phyloP scores from a whole-genome alignment of 1,140 invertebrate genomes.

The Hydropsyche tenuis region DNA sequence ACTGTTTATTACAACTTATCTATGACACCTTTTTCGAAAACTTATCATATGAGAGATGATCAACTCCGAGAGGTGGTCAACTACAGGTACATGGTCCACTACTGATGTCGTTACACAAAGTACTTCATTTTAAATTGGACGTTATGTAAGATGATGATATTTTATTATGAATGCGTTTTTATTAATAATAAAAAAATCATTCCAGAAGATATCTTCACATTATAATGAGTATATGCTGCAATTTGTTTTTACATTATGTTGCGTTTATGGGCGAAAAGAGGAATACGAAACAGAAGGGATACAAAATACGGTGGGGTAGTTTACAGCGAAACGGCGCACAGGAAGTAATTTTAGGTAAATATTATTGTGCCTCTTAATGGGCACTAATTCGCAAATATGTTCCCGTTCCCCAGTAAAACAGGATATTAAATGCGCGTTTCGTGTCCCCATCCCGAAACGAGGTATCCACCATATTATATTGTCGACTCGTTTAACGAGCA shows the following conservation, averaged over 20 bases:
- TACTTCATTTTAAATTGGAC: no score
- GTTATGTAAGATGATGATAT: no score
- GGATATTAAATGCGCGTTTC: constrained; percentile 21
- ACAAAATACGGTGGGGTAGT: not conserved
- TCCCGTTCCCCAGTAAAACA: constrained; percentile 17
- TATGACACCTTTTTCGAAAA: no score
- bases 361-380: constrained; percentile 21
- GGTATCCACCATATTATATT: not conserved
- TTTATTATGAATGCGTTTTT: no score
- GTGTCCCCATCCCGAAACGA: not conserved
- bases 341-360: constrained; percentile 29
- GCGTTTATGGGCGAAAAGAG: not conserved
- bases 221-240: not conserved
- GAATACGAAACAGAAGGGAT: constrained; percentile 3
- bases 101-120: no score
- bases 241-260: not conserved
- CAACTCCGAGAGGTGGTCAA: no score
- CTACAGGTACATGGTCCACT: no score
- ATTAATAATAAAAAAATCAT: no score
- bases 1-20: no score
- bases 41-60: no score
- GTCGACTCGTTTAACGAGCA: constrained; percentile 5
- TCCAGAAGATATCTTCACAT: no score
- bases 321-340: constrained; percentile 5
- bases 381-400: constrained; percentile 20